These are phyloP conservation scores for Oreohelix idahoensis DNA, from an alignment of 1,140 invertebrate species.

Conservation along the genomic window DNA sequence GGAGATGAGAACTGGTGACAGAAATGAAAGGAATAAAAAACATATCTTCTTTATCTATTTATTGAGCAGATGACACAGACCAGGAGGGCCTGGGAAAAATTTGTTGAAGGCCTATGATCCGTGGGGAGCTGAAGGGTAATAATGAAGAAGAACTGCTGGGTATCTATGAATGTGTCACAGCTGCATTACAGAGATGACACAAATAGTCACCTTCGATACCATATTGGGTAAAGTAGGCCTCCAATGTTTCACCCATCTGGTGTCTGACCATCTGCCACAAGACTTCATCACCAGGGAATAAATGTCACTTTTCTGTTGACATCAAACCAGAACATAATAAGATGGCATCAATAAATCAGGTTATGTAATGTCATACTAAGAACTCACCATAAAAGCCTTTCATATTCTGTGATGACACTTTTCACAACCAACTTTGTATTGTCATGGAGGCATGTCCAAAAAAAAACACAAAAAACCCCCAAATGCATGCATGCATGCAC, in stretches of 20 bases:
- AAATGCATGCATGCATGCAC: too few species aligned
- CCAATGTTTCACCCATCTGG: neutral
- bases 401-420: neutral
- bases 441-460: neutral
- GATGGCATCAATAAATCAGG: neutral
- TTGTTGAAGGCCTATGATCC: too few species aligned
- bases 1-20: too few species aligned
- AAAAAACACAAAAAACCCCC: neutral
- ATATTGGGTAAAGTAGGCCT: slow-evolving; percentile 16
- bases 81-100: too few species aligned
- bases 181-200: neutral
- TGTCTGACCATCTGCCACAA: slow-evolving; percentile 6
- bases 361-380: neutral
- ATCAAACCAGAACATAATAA: neutral
- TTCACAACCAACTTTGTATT: neutral
- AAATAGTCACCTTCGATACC: neutral
- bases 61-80: neutral
- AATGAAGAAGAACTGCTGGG: neutral
- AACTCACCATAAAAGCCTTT: neutral
- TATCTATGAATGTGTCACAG: neutral
- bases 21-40: too few species aligned
- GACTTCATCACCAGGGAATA: slow-evolving; percentile 9
- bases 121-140: too few species aligned
- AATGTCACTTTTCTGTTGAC: slow-evolving; percentile 28
- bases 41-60: too few species aligned